Evolutionary conservation across 2,113 vertebrate species (phyloP), one percentile per base, ranked within the genome.

Genomic region (Abramis brama): DNA sequence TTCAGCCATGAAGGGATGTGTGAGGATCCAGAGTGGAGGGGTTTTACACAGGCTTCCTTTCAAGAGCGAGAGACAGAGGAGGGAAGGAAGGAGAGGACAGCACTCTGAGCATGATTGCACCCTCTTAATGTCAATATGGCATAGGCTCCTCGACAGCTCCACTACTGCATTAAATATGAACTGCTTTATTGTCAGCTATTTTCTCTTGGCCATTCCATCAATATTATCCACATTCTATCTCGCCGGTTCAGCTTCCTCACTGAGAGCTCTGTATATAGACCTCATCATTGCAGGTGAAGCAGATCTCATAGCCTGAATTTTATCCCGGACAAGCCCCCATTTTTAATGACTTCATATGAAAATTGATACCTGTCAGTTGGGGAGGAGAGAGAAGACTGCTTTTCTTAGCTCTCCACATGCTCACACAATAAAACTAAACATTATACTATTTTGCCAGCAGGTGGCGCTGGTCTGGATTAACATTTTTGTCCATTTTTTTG

Each of bases 251-350:
- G 85, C 86, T 88, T 83, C 68, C 68, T 73, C 86, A 78, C 91
- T 71, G 33, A 86, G 79, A 90, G 86, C 43, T 88, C 57, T 79
- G n/a, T 82, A 43, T 85, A 10, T 86, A 88, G 87, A 91, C 81
- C 89, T 93, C 90, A 93, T 93, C 87, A 85, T 80, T 84, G 86
- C 89, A 85, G 87, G 83, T 90, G 87, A 89, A 78, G 85, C 87
- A 77, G 89, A 85, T 91, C 88, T 91, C 88, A 88, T 88, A 75
- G 88, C 47, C 52, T 74, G 36, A 47, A 36, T 66, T 75, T 70
- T 45, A 84, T 70, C 68, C 62, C n/a, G 55, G 82, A 64, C 59
- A 4, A 64, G 39, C 82, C 60, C 70, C 50, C 21, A 0, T 21
- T 39, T 86, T 81, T 84, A 86, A 81, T 84, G 81, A 76, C 57